Conservation (phyloP, 35 echinoderm and acorn worm genomes). For the Lytechinus pictus region DNA sequence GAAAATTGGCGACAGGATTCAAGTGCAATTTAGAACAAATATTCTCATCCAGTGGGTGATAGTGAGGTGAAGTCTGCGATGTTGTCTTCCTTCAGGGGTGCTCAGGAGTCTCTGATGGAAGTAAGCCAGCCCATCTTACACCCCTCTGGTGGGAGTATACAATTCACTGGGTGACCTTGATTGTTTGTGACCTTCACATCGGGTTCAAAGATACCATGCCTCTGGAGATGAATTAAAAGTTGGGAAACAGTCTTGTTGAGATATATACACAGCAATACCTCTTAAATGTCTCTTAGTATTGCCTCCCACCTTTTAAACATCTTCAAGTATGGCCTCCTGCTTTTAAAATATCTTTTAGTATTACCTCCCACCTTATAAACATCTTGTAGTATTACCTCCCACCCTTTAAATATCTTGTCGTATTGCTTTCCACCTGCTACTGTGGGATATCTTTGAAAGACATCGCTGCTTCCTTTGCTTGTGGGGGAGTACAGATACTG, state of each 20-base stretch:
- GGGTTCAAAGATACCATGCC: neutral
- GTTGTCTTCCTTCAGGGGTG: neutral
- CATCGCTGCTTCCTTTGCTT: no score
- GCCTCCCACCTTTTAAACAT: neutral
- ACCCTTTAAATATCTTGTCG: no score
- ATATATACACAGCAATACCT: neutral
- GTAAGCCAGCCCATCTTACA: neutral
- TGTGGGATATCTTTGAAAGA: no score
- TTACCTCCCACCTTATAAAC: no score
- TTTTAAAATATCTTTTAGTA: no score
- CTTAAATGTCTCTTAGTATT: neutral
- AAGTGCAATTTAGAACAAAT: no score
- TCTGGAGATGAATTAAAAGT: neutral
- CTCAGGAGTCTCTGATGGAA: neutral
- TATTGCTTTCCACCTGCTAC: no score
- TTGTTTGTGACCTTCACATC: slow-evolving; percentile 5
- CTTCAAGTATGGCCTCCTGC: no score
- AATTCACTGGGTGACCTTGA: neutral
- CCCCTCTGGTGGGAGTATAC: slow-evolving; percentile 5
- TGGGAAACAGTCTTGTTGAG: neutral
- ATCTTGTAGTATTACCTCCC: no score
- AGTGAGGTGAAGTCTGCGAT: neutral
- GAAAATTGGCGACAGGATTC: no score
- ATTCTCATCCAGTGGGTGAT: neutral
- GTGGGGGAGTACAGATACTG: no score